Percentiles rank a stretch among this genome's conserved stretches.
These are phyloP conservation scores for Watsonalla binaria DNA, from an alignment of 2,888 invertebrate genomes.

Conservation along the genomic window DNA sequence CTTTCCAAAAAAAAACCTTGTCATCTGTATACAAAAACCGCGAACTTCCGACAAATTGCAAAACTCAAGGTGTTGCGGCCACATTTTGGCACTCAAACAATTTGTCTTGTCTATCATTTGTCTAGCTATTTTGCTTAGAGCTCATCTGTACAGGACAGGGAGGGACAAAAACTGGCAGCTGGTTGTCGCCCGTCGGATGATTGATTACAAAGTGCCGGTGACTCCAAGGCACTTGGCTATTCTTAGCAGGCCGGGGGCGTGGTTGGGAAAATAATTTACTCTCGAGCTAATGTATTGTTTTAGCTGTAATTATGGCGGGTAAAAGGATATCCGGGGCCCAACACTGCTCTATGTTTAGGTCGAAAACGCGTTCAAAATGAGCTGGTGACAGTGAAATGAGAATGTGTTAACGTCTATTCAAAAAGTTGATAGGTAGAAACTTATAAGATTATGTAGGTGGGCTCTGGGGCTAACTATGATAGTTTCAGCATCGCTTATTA, in stretches of 20 bases:
- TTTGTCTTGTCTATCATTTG: conserved; percentile 61
- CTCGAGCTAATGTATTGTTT: neutral
- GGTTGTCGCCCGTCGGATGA: conserved; percentile 45
- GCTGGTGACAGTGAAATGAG: neutral
- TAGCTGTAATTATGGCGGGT: neutral
- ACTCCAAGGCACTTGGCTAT: conserved; percentile 37
- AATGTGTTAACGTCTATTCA: neutral
- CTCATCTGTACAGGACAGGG: conserved; percentile 52
- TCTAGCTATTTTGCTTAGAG: conserved; percentile 52
- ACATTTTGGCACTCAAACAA: conserved; percentile 44
- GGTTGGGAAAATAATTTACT: conserved; percentile 10
- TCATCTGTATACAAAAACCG: neutral
- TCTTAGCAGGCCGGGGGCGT: conserved; percentile 28
- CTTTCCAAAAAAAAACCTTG: neutral
- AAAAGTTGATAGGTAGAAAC: neutral
- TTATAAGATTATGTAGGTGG: too few relatives aligned
- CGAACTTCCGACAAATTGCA: conserved; percentile 15
- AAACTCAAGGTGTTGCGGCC: conserved; percentile 31
- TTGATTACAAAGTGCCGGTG: conserved; percentile 45
- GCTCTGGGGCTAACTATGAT: too few relatives aligned
- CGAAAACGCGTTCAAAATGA: neutral
- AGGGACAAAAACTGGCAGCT: conserved; percentile 51
- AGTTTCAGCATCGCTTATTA: too few relatives aligned
- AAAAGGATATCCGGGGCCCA: neutral
- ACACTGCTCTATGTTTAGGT: neutral